Base-by-base conservation (phyloP, 2,797 vertebrate species). In the Salmo trutta region DNA sequence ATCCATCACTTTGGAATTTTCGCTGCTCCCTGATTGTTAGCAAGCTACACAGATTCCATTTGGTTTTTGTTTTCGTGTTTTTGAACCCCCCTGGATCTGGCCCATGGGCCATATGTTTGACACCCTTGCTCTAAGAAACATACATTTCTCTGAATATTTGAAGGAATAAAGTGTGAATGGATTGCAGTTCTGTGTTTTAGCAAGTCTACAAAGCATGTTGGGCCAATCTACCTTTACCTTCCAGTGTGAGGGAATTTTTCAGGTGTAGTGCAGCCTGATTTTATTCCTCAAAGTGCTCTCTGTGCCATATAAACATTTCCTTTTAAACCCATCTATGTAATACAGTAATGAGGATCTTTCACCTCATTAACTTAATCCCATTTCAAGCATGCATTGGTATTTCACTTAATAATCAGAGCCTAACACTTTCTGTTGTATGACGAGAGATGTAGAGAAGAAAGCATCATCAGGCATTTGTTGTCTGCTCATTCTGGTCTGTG, bases 241-340 rank as follows among this genome's bases (percentile, higher is more conserved):
- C 51, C n/a, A 1, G 17, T 17, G 36, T 29, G 76, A 56, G 31
- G 66, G 29, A 31, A 56, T 54, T 66, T 53, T 27, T 78, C 6
- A 69, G 24, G 71, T 69, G 56, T 19, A n/a, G 66, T 74, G 71
- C 36, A 27, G 71, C 72, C 27, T 75, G 75, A 79, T 82, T 82
- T 79, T 78, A 77, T 77, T 81, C 74, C 77, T 82, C 81, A 87
- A 84, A 87, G 75, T 52, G 6, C 66, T 21, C 73, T 29, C 21
- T 76, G 68, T 6, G 67, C 76, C 62, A 21, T 47, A 79, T 76
- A 79, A 80, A 80, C 41, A 81, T 59, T 27, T 10, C 51, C 21
- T 66, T 62, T 78, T 72, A 68, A 83, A 66, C 59, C 27, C 62
- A 75, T 69, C 64, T 74, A 3, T 71, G 80, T 71, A 36, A 31